These are phyloP conservation scores for Cataglyphis altisquamis DNA, from an alignment of 2,888 invertebrate genomes.

Conservation along the genomic window DNA sequence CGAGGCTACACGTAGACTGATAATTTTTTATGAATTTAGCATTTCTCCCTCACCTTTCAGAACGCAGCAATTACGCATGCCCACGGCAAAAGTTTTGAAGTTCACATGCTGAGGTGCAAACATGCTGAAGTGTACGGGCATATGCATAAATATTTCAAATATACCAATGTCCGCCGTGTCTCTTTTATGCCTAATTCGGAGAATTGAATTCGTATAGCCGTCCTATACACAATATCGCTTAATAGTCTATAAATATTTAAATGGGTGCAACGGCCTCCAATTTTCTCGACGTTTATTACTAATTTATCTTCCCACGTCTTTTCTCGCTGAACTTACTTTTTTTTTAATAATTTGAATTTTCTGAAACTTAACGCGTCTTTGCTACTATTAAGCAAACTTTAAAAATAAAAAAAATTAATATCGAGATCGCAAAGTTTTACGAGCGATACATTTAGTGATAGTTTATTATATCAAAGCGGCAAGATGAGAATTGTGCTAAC, in stretches of 20 bases:
- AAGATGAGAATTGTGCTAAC: background rate
- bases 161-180: constrained; percentile 5
- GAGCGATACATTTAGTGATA: background rate
- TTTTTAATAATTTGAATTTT: constrained; percentile 18
- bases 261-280: constrained; percentile 5
- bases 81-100: constrained; percentile 39
- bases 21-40: constrained; percentile 38
- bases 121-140: constrained; percentile 1
- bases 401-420: constrained; percentile 8
- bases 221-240: background rate
- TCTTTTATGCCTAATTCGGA: constrained; percentile 12
- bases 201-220: constrained; percentile 14
- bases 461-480: background rate
- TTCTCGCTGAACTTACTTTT: background rate
- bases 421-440: background rate
- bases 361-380: background rate
- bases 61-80: constrained; percentile 31
- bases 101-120: constrained; percentile 11
- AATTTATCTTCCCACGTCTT: background rate
- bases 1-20: constrained; percentile 34
- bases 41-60: background rate
- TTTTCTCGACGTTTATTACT: constrained; percentile 10
- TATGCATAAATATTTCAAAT: constrained; percentile 30
- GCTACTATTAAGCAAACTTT: background rate
- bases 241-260: constrained; percentile 35